A percentile compares a stretch with the other conserved stretches of the same genome.
phyloP scores from a whole-genome alignment of 2,113 vertebrate genomes.

The Aix galericulata region DNA sequence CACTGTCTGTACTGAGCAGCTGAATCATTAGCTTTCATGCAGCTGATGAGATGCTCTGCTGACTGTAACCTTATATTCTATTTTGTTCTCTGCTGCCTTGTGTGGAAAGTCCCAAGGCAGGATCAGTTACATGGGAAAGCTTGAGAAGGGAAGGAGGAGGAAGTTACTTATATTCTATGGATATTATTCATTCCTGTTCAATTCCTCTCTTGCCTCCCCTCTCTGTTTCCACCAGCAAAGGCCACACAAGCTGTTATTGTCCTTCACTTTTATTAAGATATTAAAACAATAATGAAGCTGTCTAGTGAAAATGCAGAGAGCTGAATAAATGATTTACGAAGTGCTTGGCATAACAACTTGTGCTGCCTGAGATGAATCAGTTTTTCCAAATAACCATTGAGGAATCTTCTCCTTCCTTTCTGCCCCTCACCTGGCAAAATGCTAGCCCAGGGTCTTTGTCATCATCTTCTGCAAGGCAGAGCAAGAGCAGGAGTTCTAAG shows the following conservation, averaged over 20 bases:
- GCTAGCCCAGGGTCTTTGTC: neutral
- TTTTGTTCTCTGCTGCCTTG: neutral
- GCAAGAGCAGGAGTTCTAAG: neutral
- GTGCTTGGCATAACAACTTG: slow-evolving; percentile 5
- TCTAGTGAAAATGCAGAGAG: slow-evolving; percentile 45
- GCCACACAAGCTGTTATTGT: neutral
- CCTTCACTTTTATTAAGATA: slow-evolving; percentile 51
- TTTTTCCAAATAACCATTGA: neutral
- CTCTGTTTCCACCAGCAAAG: neutral
- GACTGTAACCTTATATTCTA: neutral
- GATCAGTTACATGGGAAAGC: neutral
- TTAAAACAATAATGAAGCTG: slow-evolving; percentile 37
- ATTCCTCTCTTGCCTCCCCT: neutral
- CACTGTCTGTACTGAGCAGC: rapidly evolving
- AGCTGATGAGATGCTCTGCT: neutral
- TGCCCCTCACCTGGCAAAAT: neutral
- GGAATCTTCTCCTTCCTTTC: neutral
- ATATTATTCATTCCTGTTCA: neutral
- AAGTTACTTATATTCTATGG: neutral
- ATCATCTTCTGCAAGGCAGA: neutral
- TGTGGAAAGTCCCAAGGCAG: neutral
- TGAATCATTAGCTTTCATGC: neutral
- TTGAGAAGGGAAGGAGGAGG: neutral
- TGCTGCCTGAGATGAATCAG: slow-evolving; percentile 8
- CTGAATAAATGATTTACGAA: slow-evolving; percentile 66